Evolutionary conservation across 2,888 invertebrate species (phyloP), one percentile per base, ranked within the genome.

Genomic region (Dasypolia templi): DNA sequence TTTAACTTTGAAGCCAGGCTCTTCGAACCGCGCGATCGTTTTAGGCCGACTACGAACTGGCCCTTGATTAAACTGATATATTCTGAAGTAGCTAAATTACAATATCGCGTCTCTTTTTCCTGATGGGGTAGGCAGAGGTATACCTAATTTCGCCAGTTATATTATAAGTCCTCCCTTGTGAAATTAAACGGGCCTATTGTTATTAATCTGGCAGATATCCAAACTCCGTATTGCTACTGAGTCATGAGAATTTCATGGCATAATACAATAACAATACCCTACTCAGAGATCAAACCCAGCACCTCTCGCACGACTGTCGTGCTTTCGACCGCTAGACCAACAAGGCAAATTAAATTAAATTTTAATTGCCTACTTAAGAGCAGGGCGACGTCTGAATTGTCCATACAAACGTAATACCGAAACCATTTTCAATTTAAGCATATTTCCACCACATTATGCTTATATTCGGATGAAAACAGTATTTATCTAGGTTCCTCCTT

Each of bases 41-140:
- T n/a, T n/a, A n/a, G n/a, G n/a, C n/a, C n/a, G n/a, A n/a, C n/a
- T n/a, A n/a, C n/a, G n/a, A n/a, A n/a, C n/a, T n/a, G n/a, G n/a
- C n/a, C n/a, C n/a, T n/a, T n/a, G n/a, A n/a, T 42, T 17, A 29
- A 11, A 53, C 17, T 32, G 19, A 29, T 22, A 46, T 39, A 12
- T 39, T 72, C 17, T 49, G 26, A 14, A 44, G 6, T 44, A 51
- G n/a, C 1, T 14, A 17, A n/a, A 17, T 53, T 53, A 22, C 26
- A 46, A 22, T 17, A 42, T 17, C 9, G 1, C 0, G 0, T 4
- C 3, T 11, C 0, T 42, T 12, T 17, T 12, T 3, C 5, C 3
- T 49, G 7, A 46, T 14, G 7, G 14, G 9, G 0, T 5, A 29
- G 11, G 19, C 29, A 22, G 11, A 29, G 0, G 2, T 61, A 4